phyloP scores from a whole-genome alignment of 2,888 invertebrate species.

The Hermaeophaga mercurialis region DNA sequence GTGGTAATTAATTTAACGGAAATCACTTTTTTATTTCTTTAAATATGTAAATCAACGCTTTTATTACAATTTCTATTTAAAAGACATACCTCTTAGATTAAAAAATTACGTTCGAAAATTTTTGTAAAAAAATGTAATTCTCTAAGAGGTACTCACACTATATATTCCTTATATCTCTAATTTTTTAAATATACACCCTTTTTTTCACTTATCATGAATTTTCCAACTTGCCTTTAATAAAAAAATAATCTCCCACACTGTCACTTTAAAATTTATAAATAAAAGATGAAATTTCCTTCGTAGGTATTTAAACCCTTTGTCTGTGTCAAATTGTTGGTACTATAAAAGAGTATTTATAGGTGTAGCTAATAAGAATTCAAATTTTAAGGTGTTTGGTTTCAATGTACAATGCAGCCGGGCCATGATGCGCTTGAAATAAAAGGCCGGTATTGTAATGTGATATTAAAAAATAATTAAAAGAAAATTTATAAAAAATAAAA shows the following conservation, averaged over 20 bases:
- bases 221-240: too few species aligned
- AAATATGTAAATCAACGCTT: too few species aligned
- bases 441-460: slow-evolving; percentile 1
- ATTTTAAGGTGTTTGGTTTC: slow-evolving; percentile 27
- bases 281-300: slow-evolving; percentile 8
- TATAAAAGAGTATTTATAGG: slow-evolving; percentile 17
- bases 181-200: too few species aligned
- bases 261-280: not conserved
- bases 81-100: too few species aligned
- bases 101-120: too few species aligned
- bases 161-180: too few species aligned
- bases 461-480: not conserved
- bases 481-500: not conserved
- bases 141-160: too few species aligned
- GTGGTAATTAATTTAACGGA: too few species aligned
- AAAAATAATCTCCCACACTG: not conserved
- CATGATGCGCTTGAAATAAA: not conserved
- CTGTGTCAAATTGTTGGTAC: slow-evolving; percentile 11
- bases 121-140: too few species aligned
- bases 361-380: slow-evolving; percentile 25
- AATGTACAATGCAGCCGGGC: not conserved
- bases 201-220: too few species aligned
- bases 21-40: too few species aligned
- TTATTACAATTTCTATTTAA: too few species aligned
- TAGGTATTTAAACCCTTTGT: slow-evolving; percentile 4